phyloP scores from a whole-genome alignment of 2,888 invertebrate genomes.

The Lepidonotus clava region DNA sequence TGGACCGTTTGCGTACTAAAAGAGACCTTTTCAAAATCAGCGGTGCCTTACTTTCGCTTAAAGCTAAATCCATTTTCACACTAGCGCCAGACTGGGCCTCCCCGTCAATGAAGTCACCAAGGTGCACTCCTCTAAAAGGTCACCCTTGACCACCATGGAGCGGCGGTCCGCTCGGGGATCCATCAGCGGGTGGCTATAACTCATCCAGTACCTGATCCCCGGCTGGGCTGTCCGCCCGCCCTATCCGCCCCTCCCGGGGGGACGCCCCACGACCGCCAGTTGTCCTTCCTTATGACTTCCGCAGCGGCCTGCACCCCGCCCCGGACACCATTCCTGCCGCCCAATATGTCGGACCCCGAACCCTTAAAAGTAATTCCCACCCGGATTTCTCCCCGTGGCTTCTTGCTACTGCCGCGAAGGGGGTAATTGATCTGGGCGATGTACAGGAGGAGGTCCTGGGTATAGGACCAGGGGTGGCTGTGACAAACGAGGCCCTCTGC shows the following conservation, averaged over 20 bases:
- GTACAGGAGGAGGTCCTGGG: too few relatives aligned
- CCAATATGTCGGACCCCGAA: neutral
- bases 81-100: too few relatives aligned
- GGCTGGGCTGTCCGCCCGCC: neutral
- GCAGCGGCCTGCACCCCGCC: neutral
- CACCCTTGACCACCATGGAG: neutral
- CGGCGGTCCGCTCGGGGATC: neutral
- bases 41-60: too few relatives aligned
- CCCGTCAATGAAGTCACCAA: too few relatives aligned
- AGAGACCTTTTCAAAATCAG: too few relatives aligned
- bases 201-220: constrained; percentile 27
- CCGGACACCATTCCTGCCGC: neutral
- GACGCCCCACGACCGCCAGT: neutral
- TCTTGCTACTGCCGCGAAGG: neutral
- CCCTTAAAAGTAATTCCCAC: neutral
- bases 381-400: too few relatives aligned
- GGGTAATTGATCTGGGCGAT: neutral
- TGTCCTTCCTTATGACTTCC: constrained; percentile 16
- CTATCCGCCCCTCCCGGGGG: constrained; percentile 4
- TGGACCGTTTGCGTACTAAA: too few relatives aligned
- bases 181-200: constrained; percentile 15
- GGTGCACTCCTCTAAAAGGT: too few relatives aligned
- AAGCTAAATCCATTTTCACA: too few relatives aligned
- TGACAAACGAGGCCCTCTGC: neutral
- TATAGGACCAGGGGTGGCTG: too few relatives aligned